Evolutionary conservation across 2,888 invertebrate genomes (phyloP).

Genomic region (Didymodactylos carnosus): DNA sequence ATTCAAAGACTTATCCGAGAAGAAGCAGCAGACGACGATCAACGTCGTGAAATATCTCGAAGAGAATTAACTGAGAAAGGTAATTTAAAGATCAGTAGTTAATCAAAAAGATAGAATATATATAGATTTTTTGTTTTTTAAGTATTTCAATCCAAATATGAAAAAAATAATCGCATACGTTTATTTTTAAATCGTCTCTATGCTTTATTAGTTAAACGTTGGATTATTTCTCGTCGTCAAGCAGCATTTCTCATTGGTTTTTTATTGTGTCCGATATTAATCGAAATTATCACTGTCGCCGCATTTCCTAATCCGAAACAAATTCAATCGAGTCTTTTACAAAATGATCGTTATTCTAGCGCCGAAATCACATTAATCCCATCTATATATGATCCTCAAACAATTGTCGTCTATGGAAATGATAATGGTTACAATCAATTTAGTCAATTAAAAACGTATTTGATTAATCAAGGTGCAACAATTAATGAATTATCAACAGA

Average conservation of each 20-base stretch:
- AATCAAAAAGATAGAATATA: no score
- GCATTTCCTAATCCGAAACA: neutral
- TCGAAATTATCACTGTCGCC: neutral
- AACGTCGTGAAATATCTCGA: neutral
- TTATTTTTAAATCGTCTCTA: neutral
- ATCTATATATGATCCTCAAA: neutral
- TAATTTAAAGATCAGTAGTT: no score
- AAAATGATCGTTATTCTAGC: neutral
- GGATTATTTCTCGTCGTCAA: neutral
- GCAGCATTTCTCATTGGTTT: neutral
- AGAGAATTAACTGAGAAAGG: neutral
- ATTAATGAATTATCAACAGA: neutral
- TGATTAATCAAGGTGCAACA: neutral
- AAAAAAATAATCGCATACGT: neutral
- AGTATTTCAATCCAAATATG: neutral
- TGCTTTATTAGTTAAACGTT: neutral
- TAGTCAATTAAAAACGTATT: neutral
- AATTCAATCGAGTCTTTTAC: neutral
- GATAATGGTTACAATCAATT: neutral
- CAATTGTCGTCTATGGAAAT: neutral
- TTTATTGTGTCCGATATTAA: neutral
- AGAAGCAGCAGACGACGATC: neutral
- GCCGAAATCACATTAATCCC: neutral
- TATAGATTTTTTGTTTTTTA: no score
- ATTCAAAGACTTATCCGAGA: neutral